Base-by-base conservation (phyloP, 1,140 invertebrate species). In the Tribolium castaneum region DNA sequence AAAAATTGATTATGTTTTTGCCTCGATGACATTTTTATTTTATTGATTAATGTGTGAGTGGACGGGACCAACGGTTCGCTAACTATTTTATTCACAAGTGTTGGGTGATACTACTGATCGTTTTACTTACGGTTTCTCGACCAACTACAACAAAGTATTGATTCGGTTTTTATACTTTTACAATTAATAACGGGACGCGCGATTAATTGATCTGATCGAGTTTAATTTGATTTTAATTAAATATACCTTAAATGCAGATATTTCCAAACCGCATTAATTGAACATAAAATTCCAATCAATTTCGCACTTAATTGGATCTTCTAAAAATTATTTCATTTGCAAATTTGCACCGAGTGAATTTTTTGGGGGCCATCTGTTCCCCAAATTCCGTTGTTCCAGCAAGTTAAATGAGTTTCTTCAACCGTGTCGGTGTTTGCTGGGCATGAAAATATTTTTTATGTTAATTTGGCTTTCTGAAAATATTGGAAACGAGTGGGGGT, bases 1-100 rank as follows among this genome's bases (percentile, higher is more conserved):
- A 66, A 66, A 66, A 66, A 66, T 66, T 66, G 59, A 66, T 66
- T 66, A 66, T 66, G 30, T 66, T 66, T 66, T 35, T 66, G 59
- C 30, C 12, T 66, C 30, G 59, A 34, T 35, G 59, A 66, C 59
- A 13, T 66, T 66, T 66, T 66, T 66, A 66, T 66, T 66, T 34
- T 9, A 35, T 35, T 66, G 30, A 35, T 66, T 66, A 66, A 66
- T 66, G 59, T 66, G 25, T 22, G 30, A 66, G 19, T 59, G 16
- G 16, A 59, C 52, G 7, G 52, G 16, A 50, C 14, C 13, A 56
- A 59, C 16, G 3, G 12, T 56, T 51, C 50, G 50, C 50, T n/a
- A n/a, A 52, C 50, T 13, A 14, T 35, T 35, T 66, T 35, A 34
- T 66, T 30, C 39, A 45, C 39, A 45, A 39, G 9, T 39, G 6